These are phyloP conservation scores for Biston betularia DNA, from an alignment of 2,888 invertebrate species.

Conservation along the genomic window DNA sequence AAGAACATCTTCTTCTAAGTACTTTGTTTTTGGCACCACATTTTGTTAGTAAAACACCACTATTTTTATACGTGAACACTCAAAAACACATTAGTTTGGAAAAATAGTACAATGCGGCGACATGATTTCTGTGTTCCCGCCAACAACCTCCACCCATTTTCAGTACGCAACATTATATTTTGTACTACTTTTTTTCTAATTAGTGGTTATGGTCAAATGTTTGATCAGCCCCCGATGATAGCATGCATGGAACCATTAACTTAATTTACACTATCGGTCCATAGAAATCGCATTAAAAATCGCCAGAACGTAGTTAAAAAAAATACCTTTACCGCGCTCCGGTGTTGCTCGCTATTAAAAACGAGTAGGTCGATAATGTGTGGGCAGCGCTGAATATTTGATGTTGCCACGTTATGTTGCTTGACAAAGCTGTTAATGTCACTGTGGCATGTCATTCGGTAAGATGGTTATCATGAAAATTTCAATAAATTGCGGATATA, in stretches of 20 bases:
- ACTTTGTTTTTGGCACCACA: too few species aligned
- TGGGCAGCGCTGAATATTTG: conserved; percentile 74
- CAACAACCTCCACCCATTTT: neutral
- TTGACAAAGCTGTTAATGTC: conserved; percentile 83
- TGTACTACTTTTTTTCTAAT: neutral
- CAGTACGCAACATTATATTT: neutral
- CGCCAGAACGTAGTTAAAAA: conserved; percentile 37
- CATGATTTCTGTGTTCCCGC: neutral
- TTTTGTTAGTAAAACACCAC: too few species aligned
- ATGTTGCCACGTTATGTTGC: conserved; percentile 72
- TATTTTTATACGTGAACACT: too few species aligned
- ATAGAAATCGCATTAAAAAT: conserved; percentile 40
- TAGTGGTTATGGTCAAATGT: conserved; percentile 13
- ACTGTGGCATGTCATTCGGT: conserved; percentile 78
- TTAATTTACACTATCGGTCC: conserved; percentile 40
- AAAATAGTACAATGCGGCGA: neutral
- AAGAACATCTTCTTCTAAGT: too few species aligned
- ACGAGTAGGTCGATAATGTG: conserved; percentile 57
- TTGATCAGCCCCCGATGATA: conserved; percentile 29
- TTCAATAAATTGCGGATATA: conserved; percentile 35
- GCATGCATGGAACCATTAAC: conserved; percentile 33
- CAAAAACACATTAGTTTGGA: too few species aligned
- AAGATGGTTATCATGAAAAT: conserved; percentile 61
- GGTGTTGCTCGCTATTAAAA: conserved; percentile 75
- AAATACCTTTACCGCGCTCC: conserved; percentile 50